Base-by-base conservation (phyloP, 1,140 invertebrate species). In the Cotesia glomerata region DNA sequence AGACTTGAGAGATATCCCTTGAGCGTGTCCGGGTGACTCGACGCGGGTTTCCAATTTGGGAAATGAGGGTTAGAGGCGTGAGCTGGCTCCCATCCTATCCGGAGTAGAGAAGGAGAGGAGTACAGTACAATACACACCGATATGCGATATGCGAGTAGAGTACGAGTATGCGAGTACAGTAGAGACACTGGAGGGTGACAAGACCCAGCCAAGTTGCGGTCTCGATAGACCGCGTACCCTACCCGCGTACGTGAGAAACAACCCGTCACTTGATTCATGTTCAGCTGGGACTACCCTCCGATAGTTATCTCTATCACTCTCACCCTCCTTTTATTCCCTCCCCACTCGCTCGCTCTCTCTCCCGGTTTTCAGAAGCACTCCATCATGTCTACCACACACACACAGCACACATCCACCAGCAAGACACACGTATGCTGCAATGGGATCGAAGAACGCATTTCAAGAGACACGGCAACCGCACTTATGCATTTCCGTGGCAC, bases 161-260 rank as follows among this genome's bases (percentile, higher is more conserved):
- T 11, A 26, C 54, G 16, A 54, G 5, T 36, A 14, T 67, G 39
- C 52, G n/a, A 70, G 59, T 32, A 5, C 9, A 34, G 26, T 26
- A 26, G 13, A 32, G 36, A 64, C 51, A 65, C 13, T 45, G 67
- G 63, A 61, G 73, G 73, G 73, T 74, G 73, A 74, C 73, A 74
- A 74, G 62, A 74, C 73, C 64, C 69, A 74, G 73, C 66, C 69
- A 66, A 74, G 73, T 74, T 74, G 73, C 62, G 73, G 73, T 74
- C 56, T 74, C 51, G 69, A 70, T 74, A 75, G 66, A 75, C 74
- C 74, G 74, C 74, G 70, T 72, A 69, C 68, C 70, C 54, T 45
- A 18, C 62, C 68, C 71, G 67, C 67, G 71, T 73, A 70, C 74
- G 74, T 73, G 71, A 72, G 71, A 70, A 75, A 75, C 74, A 73